Evolutionary conservation across 1,140 invertebrate genomes (phyloP), one percentile per base, ranked within the genome.

Genomic region (Drosophila pseudoananassae): DNA sequence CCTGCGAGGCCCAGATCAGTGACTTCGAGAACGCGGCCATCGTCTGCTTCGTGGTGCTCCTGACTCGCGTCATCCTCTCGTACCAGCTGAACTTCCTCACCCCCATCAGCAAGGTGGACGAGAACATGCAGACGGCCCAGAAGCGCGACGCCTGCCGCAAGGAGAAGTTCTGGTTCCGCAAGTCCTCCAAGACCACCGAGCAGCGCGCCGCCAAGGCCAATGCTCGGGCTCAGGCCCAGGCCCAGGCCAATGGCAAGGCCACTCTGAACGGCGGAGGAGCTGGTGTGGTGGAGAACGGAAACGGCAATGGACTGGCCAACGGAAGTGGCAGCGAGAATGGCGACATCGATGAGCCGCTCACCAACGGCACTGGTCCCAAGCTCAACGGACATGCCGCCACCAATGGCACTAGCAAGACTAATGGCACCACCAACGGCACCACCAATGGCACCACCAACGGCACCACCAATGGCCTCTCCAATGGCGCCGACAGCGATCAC

Each of bases 1-100:
- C 99, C 33, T 99, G 98, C 92, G 99, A 99, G 93, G 96, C 98
- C 5, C 99, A 99, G 93, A 94, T 99, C 53, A 99, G 99, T 1
- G 98, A 99, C 93, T 99, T 99, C 93, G 99, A 99, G 93, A 99
- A 99, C 93, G 98, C 99, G 6, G 99, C 99, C 3, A 98, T 98
- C 81, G 98, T 99, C n/a, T 98, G 98, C 89, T 99, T 99, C 92
- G 95, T 99, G 7, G 98, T 99, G 1, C 92, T 99, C 33, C 93
- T 99, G 40, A 99, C 99, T 0, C 93, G 99, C 70, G 98, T 99
- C 38, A 99, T 99, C 78, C 93, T 99, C 17, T 98, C 98, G 12
- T 99, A 98, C 92, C 95, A 98, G 77, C 94, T 99, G 9, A 99
- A 99, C 93, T 97, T 99, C 83, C 93, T 99, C 1, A 98, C 99